Conservation (phyloP, 2,797 vertebrate genomes). For the Poecilia picta region DNA sequence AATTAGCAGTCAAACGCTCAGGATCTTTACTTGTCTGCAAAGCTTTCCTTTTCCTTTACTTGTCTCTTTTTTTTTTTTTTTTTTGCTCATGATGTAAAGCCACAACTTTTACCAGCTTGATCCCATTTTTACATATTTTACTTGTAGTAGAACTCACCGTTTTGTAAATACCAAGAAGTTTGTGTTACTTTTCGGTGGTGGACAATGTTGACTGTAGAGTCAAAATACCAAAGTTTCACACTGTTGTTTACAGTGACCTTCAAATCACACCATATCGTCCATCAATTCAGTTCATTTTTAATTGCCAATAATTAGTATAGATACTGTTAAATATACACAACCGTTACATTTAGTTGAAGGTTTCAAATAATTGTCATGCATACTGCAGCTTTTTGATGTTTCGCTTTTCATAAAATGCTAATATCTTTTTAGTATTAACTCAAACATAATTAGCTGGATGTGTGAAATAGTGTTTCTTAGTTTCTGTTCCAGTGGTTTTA, state of each 20-base stretch:
- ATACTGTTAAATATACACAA: background rate
- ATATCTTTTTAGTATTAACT: background rate
- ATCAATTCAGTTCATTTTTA: background rate
- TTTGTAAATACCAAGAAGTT: background rate
- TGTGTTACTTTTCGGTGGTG: background rate
- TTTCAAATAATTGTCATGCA: background rate
- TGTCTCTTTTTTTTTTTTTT: constrained; percentile 8
- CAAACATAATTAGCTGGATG: background rate
- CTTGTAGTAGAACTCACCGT: background rate
- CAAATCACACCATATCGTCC: background rate
- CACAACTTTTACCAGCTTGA: constrained; percentile 22
- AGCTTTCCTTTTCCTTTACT: constrained; percentile 30
- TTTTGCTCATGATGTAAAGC: constrained; percentile 28
- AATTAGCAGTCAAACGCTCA: constrained; percentile 74
- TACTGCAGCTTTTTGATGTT: background rate
- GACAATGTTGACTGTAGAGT: background rate
- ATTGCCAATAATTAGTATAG: background rate
- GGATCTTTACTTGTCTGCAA: constrained; percentile 71
- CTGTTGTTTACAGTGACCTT: constrained; percentile 9
- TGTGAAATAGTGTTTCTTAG: background rate
- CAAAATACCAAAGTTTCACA: background rate
- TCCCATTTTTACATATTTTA: constrained; percentile 33
- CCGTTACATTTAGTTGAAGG: background rate
- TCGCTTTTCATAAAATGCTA: background rate
- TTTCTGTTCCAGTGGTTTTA: background rate